phyloP scores from a whole-genome alignment of 2,888 invertebrate species.

The Dicycla oo region DNA sequence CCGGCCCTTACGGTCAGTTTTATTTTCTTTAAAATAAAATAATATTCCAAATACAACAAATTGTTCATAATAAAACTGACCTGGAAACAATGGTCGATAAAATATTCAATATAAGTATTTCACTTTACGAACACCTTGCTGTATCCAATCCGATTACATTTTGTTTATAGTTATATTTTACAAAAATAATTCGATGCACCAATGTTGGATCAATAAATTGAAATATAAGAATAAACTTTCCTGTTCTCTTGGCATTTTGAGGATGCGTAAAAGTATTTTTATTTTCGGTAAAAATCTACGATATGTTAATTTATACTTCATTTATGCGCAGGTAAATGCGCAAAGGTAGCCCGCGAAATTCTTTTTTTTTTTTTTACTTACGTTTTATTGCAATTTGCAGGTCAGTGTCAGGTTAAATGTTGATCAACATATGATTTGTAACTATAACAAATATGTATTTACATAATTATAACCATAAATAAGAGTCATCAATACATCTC shows the following conservation, averaged over 20 bases:
- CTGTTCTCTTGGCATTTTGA: slow-evolving; percentile 30
- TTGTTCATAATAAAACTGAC: slow-evolving; percentile 66
- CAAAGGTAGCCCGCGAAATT: no score
- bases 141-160: slow-evolving; percentile 71
- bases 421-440: no score
- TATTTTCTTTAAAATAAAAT: slow-evolving; percentile 20
- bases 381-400: no score
- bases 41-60: slow-evolving; percentile 44
- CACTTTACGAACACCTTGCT: slow-evolving; percentile 69
- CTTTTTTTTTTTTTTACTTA: no score
- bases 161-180: slow-evolving; percentile 65
- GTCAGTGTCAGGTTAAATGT: no score
- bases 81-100: slow-evolving; percentile 81
- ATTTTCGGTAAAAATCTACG: not conserved
- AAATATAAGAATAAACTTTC: slow-evolving; percentile 24
- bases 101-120: slow-evolving; percentile 81
- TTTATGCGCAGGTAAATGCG: no score
- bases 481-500: no score
- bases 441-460: no score
- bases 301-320: not conserved
- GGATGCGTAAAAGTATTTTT: not conserved
- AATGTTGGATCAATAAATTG: slow-evolving; percentile 35
- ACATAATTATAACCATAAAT: no score
- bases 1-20: no score
- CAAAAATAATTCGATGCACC: slow-evolving; percentile 60